phyloP scores from a whole-genome alignment of 2,888 invertebrate genomes.

The Spisula solida region DNA sequence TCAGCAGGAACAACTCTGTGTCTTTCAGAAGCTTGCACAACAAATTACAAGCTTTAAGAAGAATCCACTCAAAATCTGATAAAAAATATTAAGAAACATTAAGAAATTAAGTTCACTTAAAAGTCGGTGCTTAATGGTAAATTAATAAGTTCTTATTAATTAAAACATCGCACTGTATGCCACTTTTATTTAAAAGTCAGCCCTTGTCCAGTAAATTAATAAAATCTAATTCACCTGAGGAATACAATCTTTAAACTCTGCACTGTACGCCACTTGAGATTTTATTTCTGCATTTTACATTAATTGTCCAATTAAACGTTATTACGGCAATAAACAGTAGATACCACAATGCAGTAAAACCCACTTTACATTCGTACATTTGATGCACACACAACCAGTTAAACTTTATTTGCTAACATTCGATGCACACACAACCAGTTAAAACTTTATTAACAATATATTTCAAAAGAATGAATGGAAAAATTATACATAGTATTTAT shows the following conservation, averaged over 20 bases:
- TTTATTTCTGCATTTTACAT: neutral
- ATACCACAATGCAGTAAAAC: neutral
- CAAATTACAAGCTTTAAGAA: neutral
- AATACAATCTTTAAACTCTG: neutral
- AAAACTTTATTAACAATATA: slow-evolving; percentile 8
- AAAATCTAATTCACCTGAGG: too few species aligned
- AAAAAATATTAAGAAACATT: neutral
- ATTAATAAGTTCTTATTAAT: neutral
- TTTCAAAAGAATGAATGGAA: slow-evolving; percentile 24
- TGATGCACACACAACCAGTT: neutral
- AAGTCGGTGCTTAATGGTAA: neutral
- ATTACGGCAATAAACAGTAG: neutral
- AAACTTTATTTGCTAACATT: neutral
- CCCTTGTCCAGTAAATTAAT: too few species aligned
- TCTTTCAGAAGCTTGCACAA: neutral
- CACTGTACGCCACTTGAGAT: neutral
- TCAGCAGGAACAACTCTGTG: neutral
- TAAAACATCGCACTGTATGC: too few species aligned
- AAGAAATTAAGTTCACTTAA: neutral
- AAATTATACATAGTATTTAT: neutral
- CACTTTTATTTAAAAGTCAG: neutral
- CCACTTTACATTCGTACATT: neutral
- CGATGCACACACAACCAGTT: neutral
- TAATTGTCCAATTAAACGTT: neutral
- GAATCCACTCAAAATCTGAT: neutral